Evolutionary conservation across 2,113 vertebrate species (phyloP).

Genomic region (Isurus oxyrinchus): DNA sequence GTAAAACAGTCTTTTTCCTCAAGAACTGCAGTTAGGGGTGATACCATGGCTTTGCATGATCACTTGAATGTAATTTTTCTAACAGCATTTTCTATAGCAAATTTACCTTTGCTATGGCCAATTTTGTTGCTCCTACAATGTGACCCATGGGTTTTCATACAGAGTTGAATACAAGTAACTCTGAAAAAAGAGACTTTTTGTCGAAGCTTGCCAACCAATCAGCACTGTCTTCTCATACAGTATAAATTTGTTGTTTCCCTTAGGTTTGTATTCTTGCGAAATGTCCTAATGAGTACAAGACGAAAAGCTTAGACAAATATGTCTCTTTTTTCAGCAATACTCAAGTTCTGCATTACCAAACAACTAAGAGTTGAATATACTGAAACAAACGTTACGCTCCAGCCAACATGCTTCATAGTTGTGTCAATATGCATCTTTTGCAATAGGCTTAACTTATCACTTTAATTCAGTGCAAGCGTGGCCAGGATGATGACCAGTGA

Average conservation of each 20-base stretch:
- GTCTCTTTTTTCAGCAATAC: too few species aligned
- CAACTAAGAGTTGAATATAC: background rate
- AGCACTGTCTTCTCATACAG: too few species aligned
- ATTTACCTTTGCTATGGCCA: background rate
- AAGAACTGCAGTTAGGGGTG: background rate
- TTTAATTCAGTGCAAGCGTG: background rate
- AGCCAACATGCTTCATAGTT: background rate
- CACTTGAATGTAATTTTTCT: background rate
- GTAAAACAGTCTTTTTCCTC: background rate
- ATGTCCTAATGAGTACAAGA: too few species aligned
- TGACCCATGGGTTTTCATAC: background rate
- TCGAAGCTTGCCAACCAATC: too few species aligned
- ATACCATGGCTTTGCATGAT: background rate
- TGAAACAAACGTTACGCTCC: background rate
- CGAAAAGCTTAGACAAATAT: too few species aligned
- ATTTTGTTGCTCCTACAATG: background rate
- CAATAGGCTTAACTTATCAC: background rate
- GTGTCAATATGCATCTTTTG: background rate
- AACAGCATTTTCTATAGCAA: background rate
- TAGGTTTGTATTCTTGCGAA: too few species aligned
- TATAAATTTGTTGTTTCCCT: too few species aligned
- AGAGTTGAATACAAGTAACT: background rate
- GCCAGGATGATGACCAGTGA: background rate
- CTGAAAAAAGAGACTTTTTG: too few species aligned
- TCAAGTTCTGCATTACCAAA: too few species aligned